phyloP scores from a whole-genome alignment of 2,113 vertebrate species.

The Picathartes gymnocephalus region DNA sequence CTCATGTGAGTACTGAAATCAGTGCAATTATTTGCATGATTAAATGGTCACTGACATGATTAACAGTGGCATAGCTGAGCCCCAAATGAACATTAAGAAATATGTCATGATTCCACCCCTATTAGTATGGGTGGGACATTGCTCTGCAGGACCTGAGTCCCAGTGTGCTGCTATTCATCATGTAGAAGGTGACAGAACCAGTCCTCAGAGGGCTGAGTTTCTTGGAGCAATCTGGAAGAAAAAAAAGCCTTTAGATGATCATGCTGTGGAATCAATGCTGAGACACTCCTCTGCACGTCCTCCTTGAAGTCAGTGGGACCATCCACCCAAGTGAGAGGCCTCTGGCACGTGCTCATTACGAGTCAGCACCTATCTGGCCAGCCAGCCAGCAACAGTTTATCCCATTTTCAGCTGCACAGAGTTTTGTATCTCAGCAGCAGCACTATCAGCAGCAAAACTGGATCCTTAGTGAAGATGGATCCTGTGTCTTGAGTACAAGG shows the following conservation, averaged over 20 bases:
- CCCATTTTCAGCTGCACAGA: neutral
- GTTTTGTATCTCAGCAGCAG: neutral
- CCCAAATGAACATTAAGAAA: constrained; percentile 43
- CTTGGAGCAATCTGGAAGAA: neutral
- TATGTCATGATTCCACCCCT: constrained; percentile 14
- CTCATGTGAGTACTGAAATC: constrained; percentile 48
- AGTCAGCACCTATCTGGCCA: neutral
- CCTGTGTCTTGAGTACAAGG: neutral
- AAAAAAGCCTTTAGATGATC: neutral
- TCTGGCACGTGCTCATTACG: neutral
- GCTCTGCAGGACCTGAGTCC: neutral
- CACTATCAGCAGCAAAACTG: neutral
- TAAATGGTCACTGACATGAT: constrained; percentile 56
- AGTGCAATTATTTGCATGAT: constrained; percentile 55
- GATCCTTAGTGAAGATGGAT: neutral
- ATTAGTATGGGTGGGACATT: constrained; percentile 11
- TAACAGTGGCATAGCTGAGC: constrained; percentile 43
- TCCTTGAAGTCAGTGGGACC: neutral
- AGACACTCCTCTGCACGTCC: neutral
- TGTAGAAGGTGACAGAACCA: neutral
- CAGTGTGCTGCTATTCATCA: neutral
- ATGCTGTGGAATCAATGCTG: neutral
- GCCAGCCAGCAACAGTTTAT: neutral
- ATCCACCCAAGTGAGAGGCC: neutral
- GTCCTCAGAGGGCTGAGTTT: neutral